Percentiles rank a stretch among this genome's conserved stretches.
Conservation (phyloP, 2,888 invertebrate genomes). For the Aquatica leii region DNA sequence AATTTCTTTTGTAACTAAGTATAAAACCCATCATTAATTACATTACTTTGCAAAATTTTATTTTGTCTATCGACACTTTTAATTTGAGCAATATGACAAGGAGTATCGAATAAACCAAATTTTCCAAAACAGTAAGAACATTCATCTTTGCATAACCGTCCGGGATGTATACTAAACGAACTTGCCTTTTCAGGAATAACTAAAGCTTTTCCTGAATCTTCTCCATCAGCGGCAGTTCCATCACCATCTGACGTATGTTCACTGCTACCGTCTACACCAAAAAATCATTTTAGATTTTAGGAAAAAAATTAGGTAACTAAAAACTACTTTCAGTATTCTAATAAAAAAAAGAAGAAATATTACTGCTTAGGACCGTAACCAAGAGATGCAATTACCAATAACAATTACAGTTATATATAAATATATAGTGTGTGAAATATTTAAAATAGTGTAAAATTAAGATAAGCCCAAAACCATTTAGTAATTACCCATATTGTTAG, state of each 20-base stretch:
- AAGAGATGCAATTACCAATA: conserved; percentile 1
- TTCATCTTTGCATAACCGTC: conserved; percentile 81
- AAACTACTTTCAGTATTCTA: background rate
- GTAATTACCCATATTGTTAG: conserved; percentile 68
- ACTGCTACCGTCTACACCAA: conserved; percentile 58
- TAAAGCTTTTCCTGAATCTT: conserved; percentile 66
- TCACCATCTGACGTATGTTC: conserved; percentile 61
- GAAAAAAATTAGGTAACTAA: too few relatives aligned
- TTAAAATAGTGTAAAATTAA: conserved; percentile 32
- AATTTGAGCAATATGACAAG: conserved; percentile 87
- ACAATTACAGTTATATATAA: conserved; percentile 10
- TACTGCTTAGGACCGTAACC: background rate
- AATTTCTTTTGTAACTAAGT: background rate
- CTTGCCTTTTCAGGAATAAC: conserved; percentile 90
- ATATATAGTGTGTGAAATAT: background rate
- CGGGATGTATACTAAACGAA: conserved; percentile 87
- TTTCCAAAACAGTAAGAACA: conserved; percentile 89
- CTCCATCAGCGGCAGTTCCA: conserved; percentile 53
- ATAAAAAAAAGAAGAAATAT: background rate
- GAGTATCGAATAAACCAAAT: conserved; percentile 86
- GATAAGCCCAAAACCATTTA: conserved; percentile 60
- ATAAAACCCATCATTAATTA: conserved; percentile 6
- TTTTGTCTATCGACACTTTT: conserved; percentile 83
- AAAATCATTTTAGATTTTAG: background rate
- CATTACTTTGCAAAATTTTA: conserved; percentile 77